Conservation (phyloP, 2,888 invertebrate genomes). For the Phymatocera aterrima region DNA sequence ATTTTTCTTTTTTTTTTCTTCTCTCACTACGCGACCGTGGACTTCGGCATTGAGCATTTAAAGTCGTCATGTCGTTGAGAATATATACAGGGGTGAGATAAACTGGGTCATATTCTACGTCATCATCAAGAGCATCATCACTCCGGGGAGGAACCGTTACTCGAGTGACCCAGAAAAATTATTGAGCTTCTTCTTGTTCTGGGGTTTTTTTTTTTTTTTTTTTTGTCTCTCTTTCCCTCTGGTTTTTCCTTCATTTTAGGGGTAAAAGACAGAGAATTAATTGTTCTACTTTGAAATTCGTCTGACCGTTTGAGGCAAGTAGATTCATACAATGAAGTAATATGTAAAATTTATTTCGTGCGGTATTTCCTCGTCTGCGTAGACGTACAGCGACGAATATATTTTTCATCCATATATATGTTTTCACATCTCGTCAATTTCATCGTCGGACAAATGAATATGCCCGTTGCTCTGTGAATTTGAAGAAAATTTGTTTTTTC, state of each 20-base stretch:
- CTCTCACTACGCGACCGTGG: neutral
- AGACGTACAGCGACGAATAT: no score
- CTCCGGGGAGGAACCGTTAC: conserved; percentile 8
- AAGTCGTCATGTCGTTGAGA: neutral
- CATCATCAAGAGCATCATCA: conserved; percentile 33
- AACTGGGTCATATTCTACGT: conserved; percentile 37
- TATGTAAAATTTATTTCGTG: neutral
- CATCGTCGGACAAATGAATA: no score
- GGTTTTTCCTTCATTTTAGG: neutral
- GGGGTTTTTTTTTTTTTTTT: no score
- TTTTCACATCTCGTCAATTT: no score
- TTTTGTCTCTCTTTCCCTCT: no score
- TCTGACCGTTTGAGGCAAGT: neutral
- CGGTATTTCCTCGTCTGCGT: no score
- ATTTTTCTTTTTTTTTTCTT: no score
- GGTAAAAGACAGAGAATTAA: neutral
- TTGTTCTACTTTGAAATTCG: neutral
- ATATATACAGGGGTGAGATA: neutral
- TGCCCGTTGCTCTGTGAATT: no score
- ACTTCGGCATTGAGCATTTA: neutral
- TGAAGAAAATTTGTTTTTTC: no score
- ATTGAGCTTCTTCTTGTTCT: conserved; percentile 36
- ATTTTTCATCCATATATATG: no score
- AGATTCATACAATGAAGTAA: neutral
- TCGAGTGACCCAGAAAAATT: conserved; percentile 39